Percentiles rank a stretch among this genome's conserved stretches.
phyloP scores from a whole-genome alignment of 2,888 invertebrate genomes.

The Phyto melanocephala region DNA sequence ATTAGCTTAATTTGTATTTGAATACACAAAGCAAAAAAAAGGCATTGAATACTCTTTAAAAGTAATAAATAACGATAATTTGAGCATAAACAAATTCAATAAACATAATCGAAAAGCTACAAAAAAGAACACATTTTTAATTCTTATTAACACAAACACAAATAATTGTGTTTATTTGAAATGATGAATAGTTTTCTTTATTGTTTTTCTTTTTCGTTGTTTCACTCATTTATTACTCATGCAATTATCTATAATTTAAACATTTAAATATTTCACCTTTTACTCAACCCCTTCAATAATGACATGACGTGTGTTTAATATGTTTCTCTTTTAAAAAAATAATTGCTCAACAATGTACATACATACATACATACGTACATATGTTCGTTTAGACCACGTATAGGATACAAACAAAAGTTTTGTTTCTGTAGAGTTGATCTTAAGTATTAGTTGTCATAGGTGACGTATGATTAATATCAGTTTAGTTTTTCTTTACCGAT shows the following conservation, averaged over 20 bases:
- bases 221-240: not conserved
- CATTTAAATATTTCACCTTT: not conserved
- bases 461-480: constrained; percentile 43
- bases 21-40: no score
- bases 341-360: constrained; percentile 4
- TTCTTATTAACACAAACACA: not conserved
- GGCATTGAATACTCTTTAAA: no score
- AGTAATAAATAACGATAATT: no score
- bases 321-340: not conserved
- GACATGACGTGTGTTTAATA: not conserved
- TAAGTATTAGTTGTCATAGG: not conserved
- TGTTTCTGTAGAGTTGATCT: not conserved
- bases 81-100: no score
- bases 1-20: no score
- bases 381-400: no score
- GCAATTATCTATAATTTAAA: constrained; percentile 28
- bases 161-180: no score
- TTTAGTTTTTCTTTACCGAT: not conserved
- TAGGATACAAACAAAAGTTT: not conserved
- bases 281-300: not conserved
- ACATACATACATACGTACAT: no score
- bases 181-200: not conserved
- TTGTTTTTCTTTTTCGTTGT: not conserved
- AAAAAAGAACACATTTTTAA: no score
- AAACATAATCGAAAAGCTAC: no score